phyloP scores from a whole-genome alignment of 1,140 invertebrate genomes.

The Caenorhabditis briggsae region DNA sequence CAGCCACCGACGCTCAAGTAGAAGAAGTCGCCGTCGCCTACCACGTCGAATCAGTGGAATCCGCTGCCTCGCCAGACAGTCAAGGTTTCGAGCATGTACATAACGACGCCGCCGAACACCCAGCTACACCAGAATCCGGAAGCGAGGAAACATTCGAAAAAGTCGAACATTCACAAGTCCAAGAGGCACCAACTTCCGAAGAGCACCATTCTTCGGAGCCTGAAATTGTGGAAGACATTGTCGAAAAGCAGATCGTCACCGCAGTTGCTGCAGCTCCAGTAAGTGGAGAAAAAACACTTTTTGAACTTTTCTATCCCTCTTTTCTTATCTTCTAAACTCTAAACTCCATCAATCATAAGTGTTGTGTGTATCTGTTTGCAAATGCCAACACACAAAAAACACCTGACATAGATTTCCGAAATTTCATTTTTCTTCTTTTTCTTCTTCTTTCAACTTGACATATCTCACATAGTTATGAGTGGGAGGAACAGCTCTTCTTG shows the following conservation, averaged over 20 bases:
- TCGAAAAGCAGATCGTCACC: conserved; percentile 41
- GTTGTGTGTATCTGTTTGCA: conserved; percentile 15
- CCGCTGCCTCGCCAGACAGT: neutral
- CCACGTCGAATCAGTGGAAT: conserved; percentile 33
- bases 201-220: conserved; percentile 36
- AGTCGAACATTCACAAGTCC: conserved; percentile 52
- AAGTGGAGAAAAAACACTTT: neutral
- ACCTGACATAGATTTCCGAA: conserved; percentile 38
- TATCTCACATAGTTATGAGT: conserved; percentile 45
- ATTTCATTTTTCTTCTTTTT: neutral
- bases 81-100: conserved; percentile 23
- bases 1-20: neutral
- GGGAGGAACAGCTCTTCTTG: conserved; percentile 51
- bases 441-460: neutral
- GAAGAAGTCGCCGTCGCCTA: conserved; percentile 24
- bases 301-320: conserved; percentile 10
- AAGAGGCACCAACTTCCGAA: conserved; percentile 48
- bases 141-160: conserved; percentile 49
- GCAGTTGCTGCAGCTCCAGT: conserved; percentile 45
- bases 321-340: neutral
- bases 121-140: conserved; percentile 44
- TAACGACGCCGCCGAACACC: conserved; percentile 22
- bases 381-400: conserved; percentile 29
- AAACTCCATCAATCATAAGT: conserved; percentile 15
- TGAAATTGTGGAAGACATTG: conserved; percentile 52